These are phyloP conservation scores for Meloidogyne chitwoodi DNA, from an alignment of 1,140 invertebrate species.

Conservation along the genomic window DNA sequence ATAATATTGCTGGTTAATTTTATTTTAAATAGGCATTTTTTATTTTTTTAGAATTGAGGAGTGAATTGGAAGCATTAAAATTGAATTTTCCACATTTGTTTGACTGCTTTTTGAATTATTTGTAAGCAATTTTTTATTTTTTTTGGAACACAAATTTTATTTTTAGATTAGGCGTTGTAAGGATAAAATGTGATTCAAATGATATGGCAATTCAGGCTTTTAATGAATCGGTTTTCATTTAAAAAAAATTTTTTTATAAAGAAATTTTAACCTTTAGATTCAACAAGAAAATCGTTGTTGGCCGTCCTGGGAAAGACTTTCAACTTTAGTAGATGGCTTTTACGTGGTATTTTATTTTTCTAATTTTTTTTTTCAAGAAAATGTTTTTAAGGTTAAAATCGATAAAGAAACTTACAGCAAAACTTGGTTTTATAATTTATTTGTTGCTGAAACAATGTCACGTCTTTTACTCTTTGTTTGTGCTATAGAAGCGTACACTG, in stretches of 20 bases:
- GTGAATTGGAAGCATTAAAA: conserved; percentile 37
- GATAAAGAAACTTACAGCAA: conserved; percentile 17
- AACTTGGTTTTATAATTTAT: conserved; percentile 39
- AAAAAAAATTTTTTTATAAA: background rate
- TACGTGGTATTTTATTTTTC: conserved; percentile 34
- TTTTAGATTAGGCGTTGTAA: conserved; percentile 31
- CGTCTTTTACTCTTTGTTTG: conserved; percentile 41
- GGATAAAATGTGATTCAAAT: conserved; percentile 15
- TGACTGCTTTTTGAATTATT: conserved; percentile 42
- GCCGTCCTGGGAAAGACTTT: conserved; percentile 42
- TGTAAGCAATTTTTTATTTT: conserved; percentile 31
- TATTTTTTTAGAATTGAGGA: conserved; percentile 20
- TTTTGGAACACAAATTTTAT: background rate
- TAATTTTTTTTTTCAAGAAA: background rate
- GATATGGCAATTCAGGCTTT: conserved; percentile 30
- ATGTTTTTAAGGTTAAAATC: conserved; percentile 31
- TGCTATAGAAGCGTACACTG: conserved; percentile 39
- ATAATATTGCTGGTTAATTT: background rate
- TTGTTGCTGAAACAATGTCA: conserved; percentile 34
- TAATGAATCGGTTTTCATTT: conserved; percentile 18
- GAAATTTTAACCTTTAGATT: background rate
- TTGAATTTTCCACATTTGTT: conserved; percentile 28
- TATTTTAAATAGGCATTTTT: background rate
- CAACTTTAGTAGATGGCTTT: conserved; percentile 28
- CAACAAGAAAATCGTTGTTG: conserved; percentile 37